Conservation (phyloP, 2,888 invertebrate genomes). For the Pinctada fucata region DNA sequence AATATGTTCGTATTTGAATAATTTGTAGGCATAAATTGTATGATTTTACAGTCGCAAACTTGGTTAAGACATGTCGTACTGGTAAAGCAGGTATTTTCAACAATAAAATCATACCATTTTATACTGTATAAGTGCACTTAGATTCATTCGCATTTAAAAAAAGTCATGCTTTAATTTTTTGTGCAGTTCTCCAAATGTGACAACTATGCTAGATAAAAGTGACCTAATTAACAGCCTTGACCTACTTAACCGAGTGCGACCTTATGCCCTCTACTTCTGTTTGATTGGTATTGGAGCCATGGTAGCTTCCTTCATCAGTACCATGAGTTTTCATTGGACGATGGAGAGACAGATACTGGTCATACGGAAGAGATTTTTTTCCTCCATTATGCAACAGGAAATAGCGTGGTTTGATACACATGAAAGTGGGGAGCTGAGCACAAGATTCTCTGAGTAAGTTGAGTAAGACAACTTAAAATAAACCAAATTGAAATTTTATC, state of each 20-base stretch:
- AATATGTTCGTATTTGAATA: no score
- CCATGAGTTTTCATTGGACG: constrained; percentile 35
- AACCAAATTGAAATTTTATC: background rate
- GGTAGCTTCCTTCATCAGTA: background rate
- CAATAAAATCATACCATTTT: no score
- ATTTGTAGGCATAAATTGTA: no score
- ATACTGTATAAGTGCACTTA: no score
- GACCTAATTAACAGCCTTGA: constrained; percentile 7
- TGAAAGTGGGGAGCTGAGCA: constrained; percentile 54
- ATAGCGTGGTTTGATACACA: constrained; percentile 66
- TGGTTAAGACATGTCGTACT: no score
- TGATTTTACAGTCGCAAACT: no score
- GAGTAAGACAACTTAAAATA: no score
- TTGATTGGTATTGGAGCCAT: constrained; percentile 28
- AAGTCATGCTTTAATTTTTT: background rate
- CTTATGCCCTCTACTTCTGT: constrained; percentile 32
- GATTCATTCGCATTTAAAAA: background rate
- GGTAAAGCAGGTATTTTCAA: no score
- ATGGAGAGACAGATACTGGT: constrained; percentile 57
- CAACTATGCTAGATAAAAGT: background rate
- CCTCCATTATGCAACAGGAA: constrained; percentile 59
- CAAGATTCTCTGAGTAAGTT: constrained; percentile 46
- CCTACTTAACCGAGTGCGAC: constrained; percentile 5
- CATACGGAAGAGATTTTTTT: constrained; percentile 53
- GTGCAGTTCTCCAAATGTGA: constrained; percentile 2